Base-by-base conservation (phyloP, 2,113 vertebrate genomes). In the Ictidomys tridecemlineatus region DNA sequence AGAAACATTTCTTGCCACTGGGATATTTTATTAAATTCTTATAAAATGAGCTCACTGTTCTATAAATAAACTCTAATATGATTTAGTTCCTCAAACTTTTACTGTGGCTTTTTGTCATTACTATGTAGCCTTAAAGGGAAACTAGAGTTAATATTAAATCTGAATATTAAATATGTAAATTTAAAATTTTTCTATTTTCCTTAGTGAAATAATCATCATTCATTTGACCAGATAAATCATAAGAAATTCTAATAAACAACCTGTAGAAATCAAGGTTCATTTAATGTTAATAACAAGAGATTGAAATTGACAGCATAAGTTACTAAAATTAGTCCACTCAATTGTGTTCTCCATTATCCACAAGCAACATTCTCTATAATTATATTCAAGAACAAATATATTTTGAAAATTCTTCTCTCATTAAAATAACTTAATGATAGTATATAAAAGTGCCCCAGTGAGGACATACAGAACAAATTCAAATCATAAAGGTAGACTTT, bases 21-120 rank as follows among this genome's bases (percentile, higher is more conserved):
- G 51, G 70, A 91, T 95, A 96, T 84, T 93, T 96, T 93, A 95
- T 90, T 91, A 91, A 87, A 87, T 95, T 90, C 34, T 95, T 95
- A 91, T 30, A 80, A 93, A 96, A 87, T 88, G 24, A 82, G 26
- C 42, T 95, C 91, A 91, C 26, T 92, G 56, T 30, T 5, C 37
- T 96, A 93, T 77, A 88, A 95, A 96, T 90, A 95, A 67, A 80
- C 18, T 83, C 4, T 82, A 91, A 70, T 53, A 56, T 37, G 37
- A 95, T 85, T 89, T 94, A 39, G 20, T 93, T 93, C 12, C 18
- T 73, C 37, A 92, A 69, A 94, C 42, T 95, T 89, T 92, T 70
- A 73, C 51, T 76, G 34, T 89, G 48, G 39, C 7, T 72, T 86
- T 88, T 96, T 39, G 74, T 95, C 53, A 42, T 94, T 87, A 45